phyloP scores from a whole-genome alignment of 2,113 vertebrate genomes.

The Poecilia latipinna region DNA sequence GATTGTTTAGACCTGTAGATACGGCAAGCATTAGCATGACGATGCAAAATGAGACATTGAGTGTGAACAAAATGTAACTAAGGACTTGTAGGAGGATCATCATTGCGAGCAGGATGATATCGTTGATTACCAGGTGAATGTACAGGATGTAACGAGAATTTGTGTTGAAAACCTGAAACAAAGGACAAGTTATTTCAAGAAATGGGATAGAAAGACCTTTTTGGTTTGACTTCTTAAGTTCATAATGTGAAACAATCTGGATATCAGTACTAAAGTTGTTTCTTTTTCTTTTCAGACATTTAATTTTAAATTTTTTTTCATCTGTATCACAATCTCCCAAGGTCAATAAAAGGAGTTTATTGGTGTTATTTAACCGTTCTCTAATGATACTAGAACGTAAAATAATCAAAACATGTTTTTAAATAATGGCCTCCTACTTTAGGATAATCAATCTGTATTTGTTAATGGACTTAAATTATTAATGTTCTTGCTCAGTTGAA shows the following conservation, averaged over 20 bases:
- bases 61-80: conserved; percentile 35
- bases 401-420: too few relatives aligned
- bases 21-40: conserved; percentile 49
- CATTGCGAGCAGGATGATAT: conserved; percentile 46
- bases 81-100: conserved; percentile 22
- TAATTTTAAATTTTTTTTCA: neutral
- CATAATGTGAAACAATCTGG: neutral
- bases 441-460: neutral
- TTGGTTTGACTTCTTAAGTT: neutral
- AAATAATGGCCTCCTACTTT: too few relatives aligned
- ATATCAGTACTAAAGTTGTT: neutral
- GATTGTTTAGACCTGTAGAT: conserved; percentile 63
- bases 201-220: neutral
- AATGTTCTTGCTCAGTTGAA: neutral
- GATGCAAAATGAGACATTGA: conserved; percentile 65
- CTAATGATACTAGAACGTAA: too few relatives aligned
- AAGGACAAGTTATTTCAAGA: neutral
- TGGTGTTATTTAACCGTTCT: too few relatives aligned
- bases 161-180: conserved; percentile 54
- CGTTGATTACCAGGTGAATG: conserved; percentile 65
- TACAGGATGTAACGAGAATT: conserved; percentile 76
- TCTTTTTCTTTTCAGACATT: neutral
- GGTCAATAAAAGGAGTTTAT: too few relatives aligned
- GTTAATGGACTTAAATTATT: neutral
- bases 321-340: too few relatives aligned